Percentiles rank a stretch among this genome's conserved stretches.
These are phyloP conservation scores for Drosophila koepferae DNA, from an alignment of 2,888 invertebrate species.

Conservation along the genomic window DNA sequence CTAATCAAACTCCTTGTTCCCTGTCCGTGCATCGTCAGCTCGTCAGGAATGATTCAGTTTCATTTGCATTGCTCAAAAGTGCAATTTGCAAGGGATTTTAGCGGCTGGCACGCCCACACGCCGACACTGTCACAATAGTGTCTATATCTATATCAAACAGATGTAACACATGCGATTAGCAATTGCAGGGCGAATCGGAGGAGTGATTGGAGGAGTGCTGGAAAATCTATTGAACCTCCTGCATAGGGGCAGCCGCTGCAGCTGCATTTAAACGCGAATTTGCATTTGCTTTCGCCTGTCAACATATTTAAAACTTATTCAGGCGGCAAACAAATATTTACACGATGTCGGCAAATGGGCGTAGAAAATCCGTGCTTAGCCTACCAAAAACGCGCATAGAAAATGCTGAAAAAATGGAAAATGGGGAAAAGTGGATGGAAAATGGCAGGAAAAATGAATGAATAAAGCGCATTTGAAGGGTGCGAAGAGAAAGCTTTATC, in stretches of 20 bases:
- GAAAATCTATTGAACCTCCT: slow-evolving; percentile 33
- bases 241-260: slow-evolving; percentile 33
- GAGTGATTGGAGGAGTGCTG: background rate
- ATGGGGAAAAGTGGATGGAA: slow-evolving; percentile 3
- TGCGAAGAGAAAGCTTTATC: slow-evolving; percentile 36
- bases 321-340: slow-evolving; percentile 77
- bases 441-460: slow-evolving; percentile 22
- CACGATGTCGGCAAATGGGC: slow-evolving; percentile 48
- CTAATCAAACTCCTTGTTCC: background rate
- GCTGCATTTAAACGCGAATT: slow-evolving; percentile 25
- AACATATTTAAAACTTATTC: slow-evolving; percentile 80
- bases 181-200: background rate
- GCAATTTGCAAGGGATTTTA: slow-evolving; percentile 33
- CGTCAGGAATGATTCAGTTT: background rate
- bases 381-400: slow-evolving; percentile 52
- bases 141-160: slow-evolving; percentile 18
- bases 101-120: background rate
- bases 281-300: slow-evolving; percentile 26
- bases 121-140: slow-evolving; percentile 1
- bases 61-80: slow-evolving; percentile 30
- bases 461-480: background rate
- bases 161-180: slow-evolving; percentile 49
- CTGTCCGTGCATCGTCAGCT: no score
- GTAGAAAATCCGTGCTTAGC: slow-evolving; percentile 77
- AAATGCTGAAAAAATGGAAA: slow-evolving; percentile 22